Percentiles rank a stretch among this genome's conserved stretches.
Evolutionary conservation across 2,113 vertebrate genomes (phyloP).

Genomic region (Leuciscus idus): DNA sequence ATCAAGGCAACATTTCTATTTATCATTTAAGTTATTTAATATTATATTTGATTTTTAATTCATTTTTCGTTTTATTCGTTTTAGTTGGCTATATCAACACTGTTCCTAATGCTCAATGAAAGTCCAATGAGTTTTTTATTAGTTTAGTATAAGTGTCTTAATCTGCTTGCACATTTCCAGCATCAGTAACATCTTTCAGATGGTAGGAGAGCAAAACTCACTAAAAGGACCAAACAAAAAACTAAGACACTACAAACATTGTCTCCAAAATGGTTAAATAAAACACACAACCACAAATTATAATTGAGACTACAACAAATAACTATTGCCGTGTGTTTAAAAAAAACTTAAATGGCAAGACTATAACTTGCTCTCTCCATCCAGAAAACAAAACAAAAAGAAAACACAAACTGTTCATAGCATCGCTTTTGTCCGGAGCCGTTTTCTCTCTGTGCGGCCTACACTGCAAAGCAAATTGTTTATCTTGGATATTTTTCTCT

Average conservation of each 20-base stretch:
- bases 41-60: background rate
- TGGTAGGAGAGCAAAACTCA: background rate
- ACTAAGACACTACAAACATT: background rate
- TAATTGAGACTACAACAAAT: slow-evolving; percentile 25
- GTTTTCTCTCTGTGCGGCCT: slow-evolving; percentile 55
- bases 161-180: too few relatives aligned
- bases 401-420: slow-evolving; percentile 24
- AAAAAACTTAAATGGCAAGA: background rate
- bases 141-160: too few relatives aligned
- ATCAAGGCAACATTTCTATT: too few relatives aligned
- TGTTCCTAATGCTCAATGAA: background rate
- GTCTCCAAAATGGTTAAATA: background rate
- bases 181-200: background rate
- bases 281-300: background rate
- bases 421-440: background rate
- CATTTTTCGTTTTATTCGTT: background rate
- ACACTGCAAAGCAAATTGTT: slow-evolving; percentile 71
- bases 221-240: background rate
- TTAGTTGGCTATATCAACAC: background rate
- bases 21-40: too few relatives aligned
- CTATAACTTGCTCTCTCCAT: background rate
- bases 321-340: slow-evolving; percentile 5
- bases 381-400: slow-evolving; percentile 10
- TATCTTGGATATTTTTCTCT: slow-evolving; percentile 67
- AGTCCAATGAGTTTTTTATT: too few relatives aligned